Evolutionary conservation across 2,113 vertebrate species (phyloP), one percentile per base, ranked within the genome.

Genomic region (Atlantisia rogersi): DNA sequence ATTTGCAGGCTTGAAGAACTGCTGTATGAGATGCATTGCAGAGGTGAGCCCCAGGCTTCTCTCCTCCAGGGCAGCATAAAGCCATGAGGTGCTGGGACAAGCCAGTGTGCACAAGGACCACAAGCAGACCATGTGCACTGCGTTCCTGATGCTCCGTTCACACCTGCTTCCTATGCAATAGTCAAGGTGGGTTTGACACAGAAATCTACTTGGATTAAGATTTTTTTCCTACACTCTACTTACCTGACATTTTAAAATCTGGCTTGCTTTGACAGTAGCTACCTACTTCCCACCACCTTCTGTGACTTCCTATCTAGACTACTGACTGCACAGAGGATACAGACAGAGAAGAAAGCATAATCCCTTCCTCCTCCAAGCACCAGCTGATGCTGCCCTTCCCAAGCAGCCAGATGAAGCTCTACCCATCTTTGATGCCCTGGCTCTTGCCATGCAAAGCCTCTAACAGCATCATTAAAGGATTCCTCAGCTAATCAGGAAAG

Each of bases 401-500:
- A 37, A 82, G 50, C 52, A 88, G 68, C 15, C 82, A 71, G 1
- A n/a, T 52, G 46, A 82, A 85, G 22, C 70, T 77, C 59, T 48
- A 42, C 22, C 32, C 1, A 0, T 40, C 22, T 86, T 75, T 75
- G 69, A 65, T 40, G 50, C 32, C 53, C 56, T 60, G 44, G 31
- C 37, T 88, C 37, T 69, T 48, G 48, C 55, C 59, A 79, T 13
- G 19, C n/a, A 82, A 76, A 91, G 37, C 59, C 35, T 85, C 56
- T 50, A 39, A 37, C 19, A 67, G 63, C n/a, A 25, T 53, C 69
- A 92, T 95, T 82, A 81, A 90, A 90, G 39, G 58, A 87, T 78
- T 92, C 44, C 59, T 29, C 77, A 73, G 74, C 69, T 79, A 92
- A 79, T 75, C 15, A 92, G 84, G 81, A 84, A 76, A 75, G 59